Evolutionary conservation across 2,113 vertebrate genomes (phyloP).

Genomic region (Tetrao urogallus): DNA sequence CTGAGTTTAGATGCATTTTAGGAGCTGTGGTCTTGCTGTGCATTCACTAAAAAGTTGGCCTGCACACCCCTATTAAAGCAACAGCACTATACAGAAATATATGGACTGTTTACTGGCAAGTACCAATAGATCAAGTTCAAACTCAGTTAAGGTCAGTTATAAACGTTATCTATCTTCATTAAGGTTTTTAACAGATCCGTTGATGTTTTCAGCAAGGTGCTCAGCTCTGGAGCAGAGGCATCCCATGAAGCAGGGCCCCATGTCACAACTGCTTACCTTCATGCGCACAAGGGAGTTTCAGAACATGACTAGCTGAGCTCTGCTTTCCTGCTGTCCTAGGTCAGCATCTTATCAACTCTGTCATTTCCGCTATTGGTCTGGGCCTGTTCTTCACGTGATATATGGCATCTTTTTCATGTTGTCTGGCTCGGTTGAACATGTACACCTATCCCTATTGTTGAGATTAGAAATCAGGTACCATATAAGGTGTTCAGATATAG

Average conservation of each 20-base stretch:
- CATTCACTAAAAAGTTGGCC: neutral
- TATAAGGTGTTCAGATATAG: neutral
- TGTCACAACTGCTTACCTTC: neutral
- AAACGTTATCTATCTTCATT: neutral
- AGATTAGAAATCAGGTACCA: neutral
- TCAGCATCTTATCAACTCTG: fast-evolving
- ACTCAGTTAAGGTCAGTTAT: neutral
- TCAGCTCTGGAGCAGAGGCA: too few relatives aligned
- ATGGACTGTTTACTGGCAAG: fast-evolving
- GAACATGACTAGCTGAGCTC: neutral
- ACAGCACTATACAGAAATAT: fast-evolving
- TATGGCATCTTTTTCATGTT: neutral
- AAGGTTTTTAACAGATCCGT: neutral
- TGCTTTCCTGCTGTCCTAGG: neutral
- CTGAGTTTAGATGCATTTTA: neutral
- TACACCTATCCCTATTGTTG: neutral
- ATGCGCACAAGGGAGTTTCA: neutral
- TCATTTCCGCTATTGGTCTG: neutral
- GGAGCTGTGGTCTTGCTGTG: neutral
- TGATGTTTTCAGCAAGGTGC: too few relatives aligned
- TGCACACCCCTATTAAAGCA: neutral
- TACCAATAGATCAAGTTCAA: neutral
- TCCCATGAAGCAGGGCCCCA: too few relatives aligned
- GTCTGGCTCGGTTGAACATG: neutral
- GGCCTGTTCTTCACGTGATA: neutral